A percentile compares a stretch with the other conserved stretches of the same genome.
phyloP scores from a whole-genome alignment of 2,888 invertebrate species.

The Amiota mariae region DNA sequence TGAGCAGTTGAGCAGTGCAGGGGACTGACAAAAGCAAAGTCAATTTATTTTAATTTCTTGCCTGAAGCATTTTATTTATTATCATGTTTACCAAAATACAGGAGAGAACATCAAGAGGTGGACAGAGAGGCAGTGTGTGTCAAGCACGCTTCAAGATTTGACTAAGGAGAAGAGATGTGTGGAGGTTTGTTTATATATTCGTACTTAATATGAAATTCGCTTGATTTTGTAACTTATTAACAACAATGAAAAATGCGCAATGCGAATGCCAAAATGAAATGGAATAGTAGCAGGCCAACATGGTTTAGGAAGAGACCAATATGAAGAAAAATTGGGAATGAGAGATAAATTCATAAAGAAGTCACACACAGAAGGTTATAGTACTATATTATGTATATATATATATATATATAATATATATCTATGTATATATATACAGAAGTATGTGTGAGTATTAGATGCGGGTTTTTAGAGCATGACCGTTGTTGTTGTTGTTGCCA shows the following conservation, averaged over 20 bases:
- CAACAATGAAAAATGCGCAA: conserved; percentile 45
- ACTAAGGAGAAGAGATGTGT: too few species aligned
- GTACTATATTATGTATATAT: too few species aligned
- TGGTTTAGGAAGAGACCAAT: not conserved
- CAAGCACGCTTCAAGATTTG: too few species aligned
- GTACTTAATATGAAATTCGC: not conserved
- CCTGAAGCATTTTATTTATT: conserved; percentile 65
- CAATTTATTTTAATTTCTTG: conserved; percentile 67
- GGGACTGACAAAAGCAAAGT: conserved; percentile 51
- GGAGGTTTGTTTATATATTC: too few species aligned
- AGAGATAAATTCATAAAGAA: not conserved
- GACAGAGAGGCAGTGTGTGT: not conserved
- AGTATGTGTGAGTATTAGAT: not conserved
- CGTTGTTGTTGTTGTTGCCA: not conserved
- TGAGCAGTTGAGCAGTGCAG: conserved; percentile 44
- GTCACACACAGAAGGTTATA: too few species aligned
- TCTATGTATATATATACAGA: not conserved
- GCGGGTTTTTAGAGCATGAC: conserved; percentile 11
- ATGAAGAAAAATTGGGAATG: not conserved
- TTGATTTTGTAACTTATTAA: conserved; percentile 55
- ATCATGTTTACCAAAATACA: conserved; percentile 52
- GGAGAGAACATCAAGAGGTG: conserved; percentile 14
- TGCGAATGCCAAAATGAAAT: not conserved
- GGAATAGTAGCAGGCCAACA: too few species aligned
- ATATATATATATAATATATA: not conserved